Evolutionary conservation across 1,140 invertebrate genomes (phyloP).

Genomic region (Portunus trituberculatus): DNA sequence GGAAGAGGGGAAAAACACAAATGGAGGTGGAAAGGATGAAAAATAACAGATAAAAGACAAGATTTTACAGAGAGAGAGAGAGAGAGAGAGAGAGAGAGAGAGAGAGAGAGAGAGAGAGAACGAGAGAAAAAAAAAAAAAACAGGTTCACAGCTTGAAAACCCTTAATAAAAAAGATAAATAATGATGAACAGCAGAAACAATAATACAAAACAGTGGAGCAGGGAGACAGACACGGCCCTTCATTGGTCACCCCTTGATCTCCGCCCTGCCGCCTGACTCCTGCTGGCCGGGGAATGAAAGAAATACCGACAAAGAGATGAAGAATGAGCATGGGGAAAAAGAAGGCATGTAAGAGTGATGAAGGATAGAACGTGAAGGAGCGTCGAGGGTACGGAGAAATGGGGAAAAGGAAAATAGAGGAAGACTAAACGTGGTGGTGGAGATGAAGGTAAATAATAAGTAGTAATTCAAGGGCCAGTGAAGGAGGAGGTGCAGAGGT

Average conservation of each 20-base stretch:
- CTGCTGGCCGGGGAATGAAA: not conserved
- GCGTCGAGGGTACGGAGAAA: slow-evolving; percentile 13
- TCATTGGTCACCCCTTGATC: not conserved
- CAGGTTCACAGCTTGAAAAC: not conserved
- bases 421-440: not conserved
- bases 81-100: not conserved
- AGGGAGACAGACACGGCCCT: not conserved
- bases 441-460: not conserved
- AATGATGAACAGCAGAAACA: not conserved
- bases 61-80: not conserved
- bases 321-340: slow-evolving; percentile 26
- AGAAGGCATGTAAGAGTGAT: slow-evolving; percentile 16
- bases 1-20: not conserved
- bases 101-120: not conserved
- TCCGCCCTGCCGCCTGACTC: not conserved
- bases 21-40: not conserved
- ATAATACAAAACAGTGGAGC: not conserved
- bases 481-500: not conserved
- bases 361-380: slow-evolving; percentile 21
- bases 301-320: slow-evolving; percentile 21
- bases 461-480: not conserved
- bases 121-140: slow-evolving; percentile 27
- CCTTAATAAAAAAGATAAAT: not conserved
- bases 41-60: not conserved
- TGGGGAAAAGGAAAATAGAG: not conserved